These are phyloP conservation scores for Peribatodes rhomboidaria DNA, from an alignment of 2,888 invertebrate genomes.

Conservation along the genomic window DNA sequence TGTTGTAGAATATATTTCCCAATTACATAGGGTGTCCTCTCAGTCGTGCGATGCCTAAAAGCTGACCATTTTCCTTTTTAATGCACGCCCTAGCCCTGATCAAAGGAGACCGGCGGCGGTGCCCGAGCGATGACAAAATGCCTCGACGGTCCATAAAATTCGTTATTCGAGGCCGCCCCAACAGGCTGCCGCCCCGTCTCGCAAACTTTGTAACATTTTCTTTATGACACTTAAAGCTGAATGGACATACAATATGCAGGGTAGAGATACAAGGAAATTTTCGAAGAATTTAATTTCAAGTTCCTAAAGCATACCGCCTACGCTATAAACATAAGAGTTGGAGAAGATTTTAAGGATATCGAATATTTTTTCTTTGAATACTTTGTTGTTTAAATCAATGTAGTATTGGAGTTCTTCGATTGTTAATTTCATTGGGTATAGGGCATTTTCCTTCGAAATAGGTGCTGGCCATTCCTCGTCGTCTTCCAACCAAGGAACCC, in stretches of 20 bases:
- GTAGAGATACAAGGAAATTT: neutral
- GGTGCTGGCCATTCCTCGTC: conserved; percentile 51
- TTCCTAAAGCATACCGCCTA: conserved; percentile 50
- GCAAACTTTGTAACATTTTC: conserved; percentile 45
- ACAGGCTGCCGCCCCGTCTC: conserved; percentile 46
- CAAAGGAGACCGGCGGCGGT: conserved; percentile 67
- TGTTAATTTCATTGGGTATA: conserved; percentile 62
- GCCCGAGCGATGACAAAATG: conserved; percentile 67
- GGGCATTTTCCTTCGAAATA: conserved; percentile 42
- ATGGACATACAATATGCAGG: conserved; percentile 43
- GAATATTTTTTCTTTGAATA: conserved; percentile 55
- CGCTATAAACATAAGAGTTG: conserved; percentile 54
- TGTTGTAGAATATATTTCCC: conserved; percentile 11
- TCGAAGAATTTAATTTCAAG: conserved; percentile 4
- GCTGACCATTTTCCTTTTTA: conserved; percentile 78
- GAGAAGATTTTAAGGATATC: conserved; percentile 54
- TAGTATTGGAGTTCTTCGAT: conserved; percentile 58
- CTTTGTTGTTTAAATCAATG: conserved; percentile 56
- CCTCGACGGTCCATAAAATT: conserved; percentile 68
- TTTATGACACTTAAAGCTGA: conserved; percentile 32
- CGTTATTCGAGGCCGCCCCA: conserved; percentile 61
- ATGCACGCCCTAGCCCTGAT: conserved; percentile 74
- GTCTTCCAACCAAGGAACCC: conserved; percentile 60
- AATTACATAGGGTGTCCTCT: conserved; percentile 52
- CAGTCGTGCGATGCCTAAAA: conserved; percentile 65